A percentile compares a stretch with the other conserved stretches of the same genome.
Conservation (phyloP, 2,113 vertebrate genomes). For the Hydrolagus affinis region DNA sequence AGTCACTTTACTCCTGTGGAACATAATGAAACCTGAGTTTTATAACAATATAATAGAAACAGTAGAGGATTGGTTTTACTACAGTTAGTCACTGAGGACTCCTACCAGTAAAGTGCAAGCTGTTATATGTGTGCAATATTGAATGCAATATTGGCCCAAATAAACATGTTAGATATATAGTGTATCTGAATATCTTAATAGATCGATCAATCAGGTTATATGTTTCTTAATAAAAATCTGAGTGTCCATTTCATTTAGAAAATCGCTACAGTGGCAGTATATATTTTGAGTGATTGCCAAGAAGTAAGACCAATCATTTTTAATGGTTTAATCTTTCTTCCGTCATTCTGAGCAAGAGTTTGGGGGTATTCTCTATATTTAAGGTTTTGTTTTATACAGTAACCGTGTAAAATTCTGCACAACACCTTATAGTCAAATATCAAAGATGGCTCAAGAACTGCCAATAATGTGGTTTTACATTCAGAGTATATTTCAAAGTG, state of each 20-base stretch:
- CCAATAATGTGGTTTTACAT: no score
- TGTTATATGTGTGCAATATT: no score
- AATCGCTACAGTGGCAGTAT: background rate
- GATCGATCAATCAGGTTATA: background rate
- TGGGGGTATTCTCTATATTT: no score
- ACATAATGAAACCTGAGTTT: background rate
- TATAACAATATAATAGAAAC: background rate
- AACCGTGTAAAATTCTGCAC: no score
- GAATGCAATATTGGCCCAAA: background rate
- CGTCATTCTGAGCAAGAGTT: background rate
- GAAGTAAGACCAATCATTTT: background rate
- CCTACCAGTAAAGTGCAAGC: background rate
- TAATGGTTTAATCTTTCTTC: background rate
- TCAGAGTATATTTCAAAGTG: no score
- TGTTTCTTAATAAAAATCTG: no score
- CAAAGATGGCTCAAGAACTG: no score
- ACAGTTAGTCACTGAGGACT: background rate
- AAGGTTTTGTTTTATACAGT: no score
- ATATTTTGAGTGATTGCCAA: background rate
- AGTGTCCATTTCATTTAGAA: background rate
- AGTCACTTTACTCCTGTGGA: background rate
- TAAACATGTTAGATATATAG: background rate
- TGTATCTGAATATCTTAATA: background rate
- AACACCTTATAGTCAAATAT: no score
- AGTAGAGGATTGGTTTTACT: background rate